phyloP scores from a whole-genome alignment of 2,113 vertebrate genomes.

The Centropus unirufus region DNA sequence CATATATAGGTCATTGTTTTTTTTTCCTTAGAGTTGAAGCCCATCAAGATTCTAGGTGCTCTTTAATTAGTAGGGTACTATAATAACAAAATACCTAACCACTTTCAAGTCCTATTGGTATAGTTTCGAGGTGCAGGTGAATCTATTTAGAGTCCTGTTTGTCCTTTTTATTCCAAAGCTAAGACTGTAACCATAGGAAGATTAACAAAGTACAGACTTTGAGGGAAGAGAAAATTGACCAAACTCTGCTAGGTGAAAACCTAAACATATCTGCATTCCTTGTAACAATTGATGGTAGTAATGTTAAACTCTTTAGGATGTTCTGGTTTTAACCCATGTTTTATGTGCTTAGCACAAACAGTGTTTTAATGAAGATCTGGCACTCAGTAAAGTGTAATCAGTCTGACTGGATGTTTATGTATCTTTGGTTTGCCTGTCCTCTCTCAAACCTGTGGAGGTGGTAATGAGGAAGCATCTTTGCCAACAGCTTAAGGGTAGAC shows the following conservation, averaged over 20 bases:
- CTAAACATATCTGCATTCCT: background rate
- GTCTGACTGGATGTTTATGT: background rate
- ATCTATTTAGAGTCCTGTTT: background rate
- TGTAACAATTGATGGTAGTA: background rate
- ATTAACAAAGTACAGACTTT: background rate
- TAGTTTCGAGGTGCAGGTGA: background rate
- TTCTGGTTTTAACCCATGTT: background rate
- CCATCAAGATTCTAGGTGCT: background rate
- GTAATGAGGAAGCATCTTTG: accelerated
- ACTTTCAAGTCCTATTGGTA: background rate
- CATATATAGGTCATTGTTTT: background rate
- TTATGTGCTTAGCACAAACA: background rate
- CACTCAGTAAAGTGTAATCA: background rate
- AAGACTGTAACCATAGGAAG: background rate
- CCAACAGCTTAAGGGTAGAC: background rate
- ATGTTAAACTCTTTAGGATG: background rate
- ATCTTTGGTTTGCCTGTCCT: background rate
- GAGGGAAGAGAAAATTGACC: background rate
- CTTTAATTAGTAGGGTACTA: background rate
- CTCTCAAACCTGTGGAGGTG: background rate
- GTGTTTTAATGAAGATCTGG: background rate
- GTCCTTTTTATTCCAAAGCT: background rate
- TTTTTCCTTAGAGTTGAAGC: background rate
- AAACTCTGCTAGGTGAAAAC: background rate
- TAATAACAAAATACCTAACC: background rate